Base-by-base conservation (phyloP, 2,888 invertebrate species). In the Epirrhoe tristata region DNA sequence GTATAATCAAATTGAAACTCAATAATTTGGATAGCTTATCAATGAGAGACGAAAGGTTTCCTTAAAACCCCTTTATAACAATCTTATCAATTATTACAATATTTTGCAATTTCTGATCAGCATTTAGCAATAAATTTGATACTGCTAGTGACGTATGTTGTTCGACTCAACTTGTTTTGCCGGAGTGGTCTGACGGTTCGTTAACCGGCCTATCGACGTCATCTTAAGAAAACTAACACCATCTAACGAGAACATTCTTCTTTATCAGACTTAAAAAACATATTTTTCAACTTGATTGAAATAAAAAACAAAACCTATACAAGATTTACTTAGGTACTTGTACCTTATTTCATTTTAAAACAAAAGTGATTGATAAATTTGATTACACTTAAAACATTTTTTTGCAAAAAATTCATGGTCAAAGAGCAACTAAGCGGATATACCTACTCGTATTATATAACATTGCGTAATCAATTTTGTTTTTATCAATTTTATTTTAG, bases 121-220 rank as follows among this genome's bases (percentile, higher is more conserved):
- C 50, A 64, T 67, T 62, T 54, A 55, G 36, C 39, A 65, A 65
- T 69, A 66, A 67, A 57, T 67, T 63, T 59, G 70, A 72, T 70
- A 67, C 63, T 53, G 54, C n/a, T 54, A 63, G 58, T 71, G 70
- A 74, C 74, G 69, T 69, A 56, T 16, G 62, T 62, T 66, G 46
- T 58, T 46, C 58, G n/a, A 39, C 0, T 57, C 60, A 60, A 65
- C 58, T 69, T 76, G 77, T 78, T 77, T 76, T 78, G 76, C 62
- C 76, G 54, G 66, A 67, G 73, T 79, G 72, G 63, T 72, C 66
- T 62, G 73, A 76, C 71, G 74, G 86, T 83, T 83, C 82, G 76
- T 82, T 84, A 79, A 82, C 80, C 80, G 78, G 71, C 71, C 72
- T 36, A 39, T 10, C 55, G 75, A 77, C 81, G 82, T 82, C 82